phyloP scores from a whole-genome alignment of 2,797 vertebrate genomes.

The Prionace glauca region DNA sequence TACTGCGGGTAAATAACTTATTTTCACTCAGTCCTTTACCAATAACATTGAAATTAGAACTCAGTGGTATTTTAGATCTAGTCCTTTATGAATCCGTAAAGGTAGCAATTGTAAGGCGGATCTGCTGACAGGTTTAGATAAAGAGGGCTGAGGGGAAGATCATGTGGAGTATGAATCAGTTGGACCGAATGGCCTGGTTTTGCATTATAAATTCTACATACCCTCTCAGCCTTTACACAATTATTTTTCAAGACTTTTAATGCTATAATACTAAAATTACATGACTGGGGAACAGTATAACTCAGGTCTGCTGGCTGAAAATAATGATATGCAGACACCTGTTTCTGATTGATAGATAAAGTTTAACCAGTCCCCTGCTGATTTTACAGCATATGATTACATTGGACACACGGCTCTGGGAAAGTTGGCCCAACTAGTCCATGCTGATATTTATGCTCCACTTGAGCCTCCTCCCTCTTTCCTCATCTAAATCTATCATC shows the following conservation, averaged over 20 bases:
- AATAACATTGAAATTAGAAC: not conserved
- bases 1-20: not conserved
- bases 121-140: not conserved
- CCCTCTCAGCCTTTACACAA: not conserved
- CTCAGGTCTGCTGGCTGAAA: not conserved
- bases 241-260: not conserved
- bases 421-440: no score
- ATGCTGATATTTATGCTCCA: no score
- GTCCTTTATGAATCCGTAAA: not conserved
- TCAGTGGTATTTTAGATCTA: not conserved
- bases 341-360: not conserved
- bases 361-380: not conserved
- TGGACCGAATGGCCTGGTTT: not conserved
- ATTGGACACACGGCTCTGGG: no score
- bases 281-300: not conserved
- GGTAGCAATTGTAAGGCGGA: not conserved
- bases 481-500: no score
- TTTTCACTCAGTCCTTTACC: not conserved
- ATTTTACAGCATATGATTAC: not conserved
- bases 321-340: not conserved
- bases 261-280: not conserved
- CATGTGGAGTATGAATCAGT: not conserved
- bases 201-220: not conserved
- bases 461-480: no score
- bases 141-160: not conserved